A percentile compares a stretch with the other conserved stretches of the same genome.
Conservation (phyloP, 2,888 invertebrate genomes). For the Smittia sp. region DNA sequence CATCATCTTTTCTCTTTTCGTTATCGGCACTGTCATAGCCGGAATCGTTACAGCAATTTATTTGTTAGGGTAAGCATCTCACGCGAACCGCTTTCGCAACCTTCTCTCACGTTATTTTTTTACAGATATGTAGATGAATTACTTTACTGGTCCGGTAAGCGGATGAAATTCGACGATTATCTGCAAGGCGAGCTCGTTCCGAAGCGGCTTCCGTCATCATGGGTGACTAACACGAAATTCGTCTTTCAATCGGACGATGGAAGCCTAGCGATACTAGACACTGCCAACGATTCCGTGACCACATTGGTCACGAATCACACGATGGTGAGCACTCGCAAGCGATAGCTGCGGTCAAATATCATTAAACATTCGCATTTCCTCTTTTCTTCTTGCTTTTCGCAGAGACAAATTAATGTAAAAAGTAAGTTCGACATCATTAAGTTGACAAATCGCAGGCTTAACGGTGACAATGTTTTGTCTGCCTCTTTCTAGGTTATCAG, state of each 20-base stretch:
- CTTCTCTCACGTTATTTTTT: neutral
- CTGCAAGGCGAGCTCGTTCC: conserved; percentile 73
- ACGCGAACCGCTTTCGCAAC: conserved; percentile 27
- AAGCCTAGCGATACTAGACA: conserved; percentile 74
- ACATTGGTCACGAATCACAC: conserved; percentile 84
- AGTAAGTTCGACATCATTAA: conserved; percentile 8
- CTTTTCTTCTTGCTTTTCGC: conserved; percentile 48
- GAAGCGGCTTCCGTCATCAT: conserved; percentile 71
- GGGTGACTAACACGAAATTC: conserved; percentile 78
- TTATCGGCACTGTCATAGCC: conserved; percentile 81
- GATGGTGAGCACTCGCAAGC: conserved; percentile 60
- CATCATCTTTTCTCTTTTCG: conserved; percentile 80
- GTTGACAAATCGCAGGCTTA: conserved; percentile 8
- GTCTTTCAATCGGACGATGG: conserved; percentile 86
- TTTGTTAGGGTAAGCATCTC: conserved; percentile 77
- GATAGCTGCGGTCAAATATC: neutral
- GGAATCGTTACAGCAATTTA: conserved; percentile 87
- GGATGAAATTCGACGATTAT: conserved; percentile 82
- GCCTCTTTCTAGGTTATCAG: conserved; percentile 64
- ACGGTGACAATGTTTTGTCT: neutral
- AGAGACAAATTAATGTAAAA: conserved; percentile 78
- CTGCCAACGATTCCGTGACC: conserved; percentile 73
- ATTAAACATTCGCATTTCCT: conserved; percentile 19
- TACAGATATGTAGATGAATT: conserved; percentile 81
- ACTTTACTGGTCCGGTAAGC: conserved; percentile 82